Percentiles rank a stretch among this genome's conserved stretches.
Conservation (phyloP, 2,888 invertebrate genomes). For the Thereva unica region DNA sequence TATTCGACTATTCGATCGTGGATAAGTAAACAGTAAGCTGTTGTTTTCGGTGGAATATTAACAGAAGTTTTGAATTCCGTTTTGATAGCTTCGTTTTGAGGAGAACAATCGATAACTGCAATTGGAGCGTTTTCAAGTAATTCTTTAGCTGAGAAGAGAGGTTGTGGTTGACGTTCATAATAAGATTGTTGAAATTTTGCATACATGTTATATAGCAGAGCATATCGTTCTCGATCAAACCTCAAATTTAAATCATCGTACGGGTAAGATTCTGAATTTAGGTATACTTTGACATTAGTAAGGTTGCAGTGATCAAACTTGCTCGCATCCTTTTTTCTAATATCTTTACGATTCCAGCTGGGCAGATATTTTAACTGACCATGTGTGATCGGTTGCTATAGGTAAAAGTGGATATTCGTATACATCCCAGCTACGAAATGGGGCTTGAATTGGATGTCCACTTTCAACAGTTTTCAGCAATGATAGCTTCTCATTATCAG, state of each 20-base stretch:
- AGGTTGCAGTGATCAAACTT: slow-evolving; percentile 45
- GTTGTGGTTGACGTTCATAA: slow-evolving; percentile 24
- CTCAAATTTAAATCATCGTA: slow-evolving; percentile 50
- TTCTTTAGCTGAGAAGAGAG: too few species aligned
- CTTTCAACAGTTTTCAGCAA: too few species aligned
- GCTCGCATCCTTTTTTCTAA: slow-evolving; percentile 15
- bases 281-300: slow-evolving; percentile 51
- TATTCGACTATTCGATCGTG: slow-evolving; percentile 41
- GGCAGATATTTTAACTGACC: too few species aligned
- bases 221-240: slow-evolving; percentile 46
- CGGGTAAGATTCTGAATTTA: slow-evolving; percentile 52
- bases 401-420: too few species aligned
- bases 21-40: slow-evolving; percentile 37
- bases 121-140: slow-evolving; percentile 41
- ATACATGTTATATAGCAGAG: slow-evolving; percentile 47
- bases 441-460: too few species aligned
- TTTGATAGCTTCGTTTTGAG: slow-evolving; percentile 45
- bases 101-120: slow-evolving; percentile 15
- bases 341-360: slow-evolving; percentile 50
- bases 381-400: too few species aligned
- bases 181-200: slow-evolving; percentile 11
- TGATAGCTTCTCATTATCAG: too few species aligned
- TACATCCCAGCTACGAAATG: too few species aligned
- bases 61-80: slow-evolving; percentile 32
- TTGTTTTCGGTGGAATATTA: slow-evolving; percentile 29